These are phyloP conservation scores for Sakesphorus luctuosus DNA, from an alignment of 2,113 vertebrate species.

Conservation along the genomic window DNA sequence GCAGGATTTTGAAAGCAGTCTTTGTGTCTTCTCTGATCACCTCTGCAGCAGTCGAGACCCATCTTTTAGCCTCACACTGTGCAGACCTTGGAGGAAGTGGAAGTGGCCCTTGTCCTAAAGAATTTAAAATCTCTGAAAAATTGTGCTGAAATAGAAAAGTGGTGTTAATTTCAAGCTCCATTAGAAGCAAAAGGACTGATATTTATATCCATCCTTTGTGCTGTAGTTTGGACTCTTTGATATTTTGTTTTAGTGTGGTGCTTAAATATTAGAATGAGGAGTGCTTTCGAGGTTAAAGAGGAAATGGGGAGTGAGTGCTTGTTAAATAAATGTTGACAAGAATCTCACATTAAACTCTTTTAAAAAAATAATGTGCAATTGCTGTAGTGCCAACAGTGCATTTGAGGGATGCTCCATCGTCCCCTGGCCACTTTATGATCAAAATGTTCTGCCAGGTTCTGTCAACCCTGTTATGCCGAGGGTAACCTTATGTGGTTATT, in stretches of 20 bases:
- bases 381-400: not conserved
- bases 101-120: not conserved
- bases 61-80: not conserved
- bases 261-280: not conserved
- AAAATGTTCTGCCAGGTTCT: not conserved
- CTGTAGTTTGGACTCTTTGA: not conserved
- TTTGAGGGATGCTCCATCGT: not conserved
- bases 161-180: conserved; percentile 33
- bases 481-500: not conserved
- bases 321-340: not conserved
- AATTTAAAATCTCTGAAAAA: not conserved
- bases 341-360: not conserved
- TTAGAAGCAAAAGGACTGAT: conserved; percentile 22
- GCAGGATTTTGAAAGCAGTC: not conserved
- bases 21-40: not conserved
- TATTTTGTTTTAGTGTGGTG: not conserved
- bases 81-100: not conserved
- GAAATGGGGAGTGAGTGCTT: not conserved
- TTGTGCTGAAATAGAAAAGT: not conserved
- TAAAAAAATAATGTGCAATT: not conserved
- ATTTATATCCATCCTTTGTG: not conserved
- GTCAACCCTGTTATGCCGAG: fast-evolving
- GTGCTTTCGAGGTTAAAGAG: not conserved
- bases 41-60: not conserved
- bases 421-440: not conserved